Conservation (phyloP, 2,113 vertebrate species). For the Plestiodon gilberti region DNA sequence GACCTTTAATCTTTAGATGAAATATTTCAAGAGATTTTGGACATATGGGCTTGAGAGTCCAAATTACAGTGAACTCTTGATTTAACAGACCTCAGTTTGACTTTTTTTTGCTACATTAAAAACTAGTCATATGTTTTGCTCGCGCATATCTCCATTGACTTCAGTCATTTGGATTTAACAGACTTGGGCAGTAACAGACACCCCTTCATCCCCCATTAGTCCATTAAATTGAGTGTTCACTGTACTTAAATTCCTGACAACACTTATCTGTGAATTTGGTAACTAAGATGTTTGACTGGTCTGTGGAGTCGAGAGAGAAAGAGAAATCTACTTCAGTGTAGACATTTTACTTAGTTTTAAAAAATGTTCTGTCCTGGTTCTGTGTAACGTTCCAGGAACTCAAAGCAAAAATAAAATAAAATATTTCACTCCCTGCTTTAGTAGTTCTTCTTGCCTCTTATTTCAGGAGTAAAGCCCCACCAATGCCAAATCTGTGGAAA, state of each 20-base stretch:
- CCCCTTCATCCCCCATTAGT: no score
- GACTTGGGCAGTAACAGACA: no score
- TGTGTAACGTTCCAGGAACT: no score
- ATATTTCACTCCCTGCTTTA: constrained; percentile 31
- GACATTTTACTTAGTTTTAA: no score
- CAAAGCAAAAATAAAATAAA: not conserved
- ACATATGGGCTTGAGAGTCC: not conserved
- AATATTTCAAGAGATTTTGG: not conserved
- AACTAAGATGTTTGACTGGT: constrained; percentile 7
- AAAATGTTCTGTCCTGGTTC: no score
- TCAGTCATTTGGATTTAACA: no score
- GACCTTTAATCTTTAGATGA: not conserved
- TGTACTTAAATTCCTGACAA: constrained; percentile 21
- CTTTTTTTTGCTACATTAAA: no score
- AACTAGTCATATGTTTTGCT: no score
- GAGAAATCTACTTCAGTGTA: not conserved
- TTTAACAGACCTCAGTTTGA: no score
- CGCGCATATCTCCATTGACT: no score
- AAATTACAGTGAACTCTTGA: not conserved
- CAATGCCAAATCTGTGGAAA: constrained; percentile 95
- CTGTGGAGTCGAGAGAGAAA: not conserved
- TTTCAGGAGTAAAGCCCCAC: constrained; percentile 93
- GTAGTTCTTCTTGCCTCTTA: constrained; percentile 16
- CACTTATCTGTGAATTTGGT: constrained; percentile 3
- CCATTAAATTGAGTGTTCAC: constrained; percentile 24